phyloP scores from a whole-genome alignment of 2,113 vertebrate genomes.

The Pardalotus punctatus region DNA sequence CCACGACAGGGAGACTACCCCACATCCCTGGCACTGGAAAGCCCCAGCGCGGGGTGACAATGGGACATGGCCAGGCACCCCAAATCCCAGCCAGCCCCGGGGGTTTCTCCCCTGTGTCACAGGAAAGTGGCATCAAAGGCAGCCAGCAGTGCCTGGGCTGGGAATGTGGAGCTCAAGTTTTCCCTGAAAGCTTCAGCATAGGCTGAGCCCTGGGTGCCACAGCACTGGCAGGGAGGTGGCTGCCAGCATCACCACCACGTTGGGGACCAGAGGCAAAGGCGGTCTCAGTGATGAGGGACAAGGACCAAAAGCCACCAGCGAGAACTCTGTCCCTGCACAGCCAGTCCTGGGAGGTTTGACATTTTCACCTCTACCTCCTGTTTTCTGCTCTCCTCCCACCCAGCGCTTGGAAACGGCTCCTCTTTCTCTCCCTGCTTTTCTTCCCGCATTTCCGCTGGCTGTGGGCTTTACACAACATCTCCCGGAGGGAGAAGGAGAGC shows the following conservation, averaged over 20 bases:
- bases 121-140: background rate
- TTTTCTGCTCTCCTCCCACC: constrained; percentile 20
- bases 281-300: rapidly evolving
- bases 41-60: background rate
- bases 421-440: background rate
- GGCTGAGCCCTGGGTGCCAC: background rate
- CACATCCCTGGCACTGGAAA: background rate
- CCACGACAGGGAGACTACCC: background rate
- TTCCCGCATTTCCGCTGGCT: background rate
- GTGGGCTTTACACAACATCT: background rate
- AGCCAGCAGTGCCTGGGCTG: background rate
- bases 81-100: background rate
- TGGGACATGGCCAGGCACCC: background rate
- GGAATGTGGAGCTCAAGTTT: background rate
- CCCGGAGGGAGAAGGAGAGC: background rate
- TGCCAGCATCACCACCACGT: rapidly evolving
- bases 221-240: background rate
- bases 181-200: background rate
- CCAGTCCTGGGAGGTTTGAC: background rate
- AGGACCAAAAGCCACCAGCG: background rate
- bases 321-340: rapidly evolving
- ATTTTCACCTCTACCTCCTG: constrained; percentile 42
- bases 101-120: background rate
- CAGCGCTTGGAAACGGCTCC: background rate
- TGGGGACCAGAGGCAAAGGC: background rate